Base-by-base conservation (phyloP, 2,888 invertebrate species). In the Myopa testacea region DNA sequence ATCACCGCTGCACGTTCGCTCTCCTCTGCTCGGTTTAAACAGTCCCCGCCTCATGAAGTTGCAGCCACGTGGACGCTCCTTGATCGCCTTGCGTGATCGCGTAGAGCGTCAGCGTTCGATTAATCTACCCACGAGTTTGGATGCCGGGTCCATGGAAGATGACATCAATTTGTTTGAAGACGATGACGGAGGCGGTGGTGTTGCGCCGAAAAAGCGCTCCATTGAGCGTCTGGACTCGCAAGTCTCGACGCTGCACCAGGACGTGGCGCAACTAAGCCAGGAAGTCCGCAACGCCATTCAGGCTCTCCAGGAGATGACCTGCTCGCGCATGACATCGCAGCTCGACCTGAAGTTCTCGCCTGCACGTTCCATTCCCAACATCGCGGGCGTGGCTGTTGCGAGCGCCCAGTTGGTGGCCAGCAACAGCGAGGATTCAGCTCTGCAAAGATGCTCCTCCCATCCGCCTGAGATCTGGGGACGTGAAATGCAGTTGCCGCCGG, bases 271-370 rank as follows among this genome's bases (percentile, higher is more conserved):
- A 38, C 91, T 96, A 63, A 96, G 96, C 85, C 93, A 94, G 88
- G 96, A 95, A 94, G 95, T 95, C 72, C 92, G 95, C 63, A 93
- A 94, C 86, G 95, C 95, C 10, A 95, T 96, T 80, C 95, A 95
- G 85, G 95, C 95, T 0, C 90, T 96, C 37, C 95, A 95, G 88
- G 95, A 95, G 88, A 93, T 95, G 92, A 92, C 95, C 7, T 85
- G 81, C 74, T 93, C 93, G 6, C 93, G 93, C 0, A 80, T 86
- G 82, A 84, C 85, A 4, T 87, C 87, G 4, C 86, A 88, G n/a
- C 84, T 83, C 4, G 88, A 88, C 75, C 84, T 90, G 63, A 91
- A 90, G 60, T 92, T 92, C 89, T 93, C 92, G 85, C 93, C 95
- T 14, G 95, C 94, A n/a, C 94, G 94, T 86, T 95, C 95, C 79